These are phyloP conservation scores for Palloptera scutellata DNA, from an alignment of 2,888 invertebrate species.

Conservation along the genomic window DNA sequence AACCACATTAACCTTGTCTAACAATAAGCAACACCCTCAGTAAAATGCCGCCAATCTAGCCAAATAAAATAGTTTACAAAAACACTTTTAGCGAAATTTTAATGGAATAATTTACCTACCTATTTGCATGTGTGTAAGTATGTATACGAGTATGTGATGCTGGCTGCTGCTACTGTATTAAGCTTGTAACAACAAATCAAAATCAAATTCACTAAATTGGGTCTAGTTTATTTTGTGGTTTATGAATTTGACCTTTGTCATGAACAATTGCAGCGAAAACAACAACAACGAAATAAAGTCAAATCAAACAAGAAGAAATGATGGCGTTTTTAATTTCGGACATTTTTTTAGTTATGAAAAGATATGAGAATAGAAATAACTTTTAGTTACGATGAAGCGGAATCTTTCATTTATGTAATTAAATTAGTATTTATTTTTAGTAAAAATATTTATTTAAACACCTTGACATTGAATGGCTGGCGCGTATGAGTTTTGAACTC, in stretches of 20 bases:
- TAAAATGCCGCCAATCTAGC: background rate
- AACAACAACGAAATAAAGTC: background rate
- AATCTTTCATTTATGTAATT: too few species aligned
- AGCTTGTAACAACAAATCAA: too few species aligned
- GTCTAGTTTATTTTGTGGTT: conserved; percentile 33
- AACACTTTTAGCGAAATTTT: background rate
- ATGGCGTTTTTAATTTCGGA: conserved; percentile 4
- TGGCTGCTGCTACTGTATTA: background rate
- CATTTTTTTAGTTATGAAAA: background rate
- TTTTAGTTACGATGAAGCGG: too few species aligned
- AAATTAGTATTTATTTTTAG: conserved; percentile 1
- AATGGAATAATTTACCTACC: conserved; percentile 8
- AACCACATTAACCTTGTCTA: conserved; percentile 12
- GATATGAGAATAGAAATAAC: background rate
- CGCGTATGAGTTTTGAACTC: too few species aligned
- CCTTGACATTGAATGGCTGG: conserved; percentile 15
- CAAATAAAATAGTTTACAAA: too few species aligned
- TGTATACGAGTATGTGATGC: background rate
- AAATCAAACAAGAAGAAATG: conserved; percentile 5
- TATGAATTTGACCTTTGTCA: conserved; percentile 32
- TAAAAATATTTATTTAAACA: background rate
- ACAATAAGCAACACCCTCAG: conserved; percentile 12
- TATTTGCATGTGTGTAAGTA: background rate
- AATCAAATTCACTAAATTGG: conserved; percentile 21
- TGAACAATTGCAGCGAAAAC: conserved; percentile 10